A percentile compares a stretch with the other conserved stretches of the same genome.
These are phyloP conservation scores for Pseudomyrmex dendroicus DNA, from an alignment of 1,140 invertebrate species.

Conservation along the genomic window DNA sequence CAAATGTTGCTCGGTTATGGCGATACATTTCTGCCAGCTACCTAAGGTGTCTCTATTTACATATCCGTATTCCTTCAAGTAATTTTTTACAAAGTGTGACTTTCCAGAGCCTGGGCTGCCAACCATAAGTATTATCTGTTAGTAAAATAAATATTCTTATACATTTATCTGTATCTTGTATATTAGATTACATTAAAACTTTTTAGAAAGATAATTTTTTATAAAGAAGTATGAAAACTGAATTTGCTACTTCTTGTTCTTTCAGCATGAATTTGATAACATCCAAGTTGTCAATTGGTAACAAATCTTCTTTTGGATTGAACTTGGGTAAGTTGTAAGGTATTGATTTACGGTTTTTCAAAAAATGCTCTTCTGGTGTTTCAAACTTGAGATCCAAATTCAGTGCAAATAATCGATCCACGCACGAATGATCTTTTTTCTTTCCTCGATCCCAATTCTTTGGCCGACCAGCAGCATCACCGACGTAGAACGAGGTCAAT, in stretches of 20 bases:
- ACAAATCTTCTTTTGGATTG: constrained; percentile 87
- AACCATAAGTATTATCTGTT: constrained; percentile 91
- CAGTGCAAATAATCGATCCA: constrained; percentile 95
- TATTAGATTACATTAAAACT: background rate
- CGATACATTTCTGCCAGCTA: constrained; percentile 93
- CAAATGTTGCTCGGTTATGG: constrained; percentile 86
- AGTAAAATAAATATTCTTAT: background rate
- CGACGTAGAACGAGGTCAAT: constrained; percentile 92
- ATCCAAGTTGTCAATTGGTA: constrained; percentile 79
- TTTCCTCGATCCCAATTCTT: too few species aligned
- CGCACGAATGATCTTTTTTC: constrained; percentile 86
- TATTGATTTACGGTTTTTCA: constrained; percentile 85
- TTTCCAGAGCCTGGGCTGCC: constrained; percentile 96
- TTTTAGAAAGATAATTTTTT: constrained; percentile 23
- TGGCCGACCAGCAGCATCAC: constrained; percentile 95
- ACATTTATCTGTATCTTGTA: background rate
- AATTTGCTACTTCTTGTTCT: constrained; percentile 87
- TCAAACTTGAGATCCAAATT: constrained; percentile 94
- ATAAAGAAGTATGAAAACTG: background rate
- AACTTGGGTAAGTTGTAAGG: constrained; percentile 89
- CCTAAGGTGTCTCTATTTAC: constrained; percentile 94
- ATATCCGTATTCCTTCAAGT: constrained; percentile 90
- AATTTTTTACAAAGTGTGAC: constrained; percentile 89
- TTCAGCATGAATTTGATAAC: constrained; percentile 83
- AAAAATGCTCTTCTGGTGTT: constrained; percentile 98